Base-by-base conservation (phyloP, 92 coral and sea anemone species). In the Palythoa grandiflora region DNA sequence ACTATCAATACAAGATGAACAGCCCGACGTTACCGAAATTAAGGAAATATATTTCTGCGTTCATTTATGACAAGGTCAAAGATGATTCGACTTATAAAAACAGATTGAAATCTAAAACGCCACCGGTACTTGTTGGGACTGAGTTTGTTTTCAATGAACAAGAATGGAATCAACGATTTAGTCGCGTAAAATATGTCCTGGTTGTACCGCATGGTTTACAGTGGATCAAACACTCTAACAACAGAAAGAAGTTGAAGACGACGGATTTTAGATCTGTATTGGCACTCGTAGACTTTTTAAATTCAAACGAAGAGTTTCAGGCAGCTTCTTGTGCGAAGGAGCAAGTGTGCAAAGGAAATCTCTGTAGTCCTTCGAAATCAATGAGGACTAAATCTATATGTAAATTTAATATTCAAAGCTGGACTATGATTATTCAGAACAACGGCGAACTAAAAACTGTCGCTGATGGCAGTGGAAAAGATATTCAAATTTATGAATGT, bases 61-160 rank as follows among this genome's bases (percentile, higher is more conserved):
- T 81, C 21, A 65, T 81, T 68, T 81, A 81, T 59, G 44, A 80
- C 75, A 68, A 81, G 86, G 63, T 65, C 75, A 81, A 28, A 13
- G 59, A 65, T 44, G 75, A 28, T 3, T 63, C 57, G 5, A 35
- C 44, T 12, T 44, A 44, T 81, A 71, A 48, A 44, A 81, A 47
- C 44, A 81, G 28, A 44, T 51, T 40, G 39, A 66, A 81, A 63
- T 16, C 61, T 14, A 20, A 36, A 65, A 17, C 75, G 20, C 75
- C 86, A 38, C 86, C 86, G 3, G 86, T 81, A 66, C 86, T 81
- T 66, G 86, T 81, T 36, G 86, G 86, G 40, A 81, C 86, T 40
- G 71, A 81, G 21, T 81, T 66, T 66, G 71, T 81, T 66, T 81
- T 19, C 38, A 71, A 81, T 48, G 63, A 81, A 66, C 38, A 40